Percentiles rank a stretch among this genome's conserved stretches.
phyloP scores from a whole-genome alignment of 2,797 vertebrate genomes.

The Oreortyx pictus region DNA sequence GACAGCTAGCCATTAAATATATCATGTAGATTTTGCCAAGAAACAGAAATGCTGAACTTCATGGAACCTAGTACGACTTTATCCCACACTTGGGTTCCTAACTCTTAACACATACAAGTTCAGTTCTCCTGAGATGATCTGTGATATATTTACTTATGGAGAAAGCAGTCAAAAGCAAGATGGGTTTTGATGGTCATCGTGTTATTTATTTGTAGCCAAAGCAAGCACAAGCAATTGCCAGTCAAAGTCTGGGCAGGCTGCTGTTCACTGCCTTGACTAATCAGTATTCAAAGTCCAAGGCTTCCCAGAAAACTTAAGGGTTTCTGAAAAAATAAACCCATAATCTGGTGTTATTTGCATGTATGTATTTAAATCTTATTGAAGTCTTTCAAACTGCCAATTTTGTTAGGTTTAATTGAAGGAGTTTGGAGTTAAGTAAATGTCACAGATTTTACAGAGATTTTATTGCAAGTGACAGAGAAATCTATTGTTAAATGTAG shows the following conservation, averaged over 20 bases:
- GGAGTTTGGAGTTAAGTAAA: neutral
- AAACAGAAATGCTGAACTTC: neutral
- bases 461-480: conserved; percentile 1
- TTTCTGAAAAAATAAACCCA: neutral
- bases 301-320: neutral
- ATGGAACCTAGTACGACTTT: neutral
- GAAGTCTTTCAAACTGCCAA: neutral
- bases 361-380: neutral
- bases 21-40: neutral
- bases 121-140: neutral
- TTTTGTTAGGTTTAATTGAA: neutral
- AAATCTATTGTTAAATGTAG: neutral
- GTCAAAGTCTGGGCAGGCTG: neutral
- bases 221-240: neutral
- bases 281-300: neutral
- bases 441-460: neutral
- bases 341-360: neutral
- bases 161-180: neutral
- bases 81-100: neutral
- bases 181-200: neutral
- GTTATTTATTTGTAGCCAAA: neutral
- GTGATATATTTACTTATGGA: neutral
- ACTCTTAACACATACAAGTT: neutral
- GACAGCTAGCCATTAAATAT: neutral
- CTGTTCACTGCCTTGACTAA: neutral